Conservation (phyloP, 2,113 vertebrate genomes). For the Tragelaphus buxtoni region DNA sequence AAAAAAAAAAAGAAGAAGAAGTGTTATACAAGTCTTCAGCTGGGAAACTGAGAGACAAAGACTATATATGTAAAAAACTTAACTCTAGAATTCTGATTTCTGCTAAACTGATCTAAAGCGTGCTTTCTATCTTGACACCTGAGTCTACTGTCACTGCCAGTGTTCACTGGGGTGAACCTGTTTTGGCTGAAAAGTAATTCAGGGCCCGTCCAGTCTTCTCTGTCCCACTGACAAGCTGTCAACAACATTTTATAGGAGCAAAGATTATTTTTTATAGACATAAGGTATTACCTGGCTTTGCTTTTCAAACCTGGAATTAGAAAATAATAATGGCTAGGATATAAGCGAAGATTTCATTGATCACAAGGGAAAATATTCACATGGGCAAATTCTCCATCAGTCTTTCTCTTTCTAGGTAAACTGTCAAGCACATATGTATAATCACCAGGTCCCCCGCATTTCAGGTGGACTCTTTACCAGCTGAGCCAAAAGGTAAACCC, state of each 20-base stretch:
- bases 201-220: background rate
- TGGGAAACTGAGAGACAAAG: background rate
- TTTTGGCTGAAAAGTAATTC: conserved; percentile 15
- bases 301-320: background rate
- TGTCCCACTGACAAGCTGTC: background rate
- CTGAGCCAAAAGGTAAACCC: background rate
- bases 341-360: background rate
- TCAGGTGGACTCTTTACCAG: background rate
- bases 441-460: background rate
- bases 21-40: background rate
- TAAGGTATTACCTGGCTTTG: background rate
- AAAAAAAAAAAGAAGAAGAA: background rate
- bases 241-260: background rate
- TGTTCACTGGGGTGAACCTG: background rate
- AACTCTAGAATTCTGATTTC: background rate
- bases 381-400: background rate
- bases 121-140: background rate
- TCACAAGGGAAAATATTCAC: background rate
- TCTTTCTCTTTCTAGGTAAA: background rate
- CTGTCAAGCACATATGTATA: background rate
- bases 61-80: background rate
- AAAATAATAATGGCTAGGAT: background rate
- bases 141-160: background rate
- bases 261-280: background rate
- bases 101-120: background rate